These are phyloP conservation scores for Oophaga pumilio DNA, from an alignment of 2,113 vertebrate genomes.

Conservation along the genomic window DNA sequence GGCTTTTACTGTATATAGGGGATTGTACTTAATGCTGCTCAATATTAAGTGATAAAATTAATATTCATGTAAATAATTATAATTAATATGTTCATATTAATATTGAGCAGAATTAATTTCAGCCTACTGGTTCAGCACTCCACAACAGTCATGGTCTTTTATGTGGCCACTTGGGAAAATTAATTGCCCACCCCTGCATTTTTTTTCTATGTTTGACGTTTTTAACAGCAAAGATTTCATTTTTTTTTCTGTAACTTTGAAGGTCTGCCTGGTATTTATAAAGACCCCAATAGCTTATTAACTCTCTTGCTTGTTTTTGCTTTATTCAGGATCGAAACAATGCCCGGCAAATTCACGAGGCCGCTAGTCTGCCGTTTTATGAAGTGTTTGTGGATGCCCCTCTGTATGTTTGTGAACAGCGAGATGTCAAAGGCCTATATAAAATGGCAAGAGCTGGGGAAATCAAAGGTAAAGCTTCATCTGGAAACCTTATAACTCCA, in stretches of 20 bases:
- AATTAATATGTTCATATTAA: too few species aligned
- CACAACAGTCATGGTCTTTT: too few species aligned
- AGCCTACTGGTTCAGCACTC: too few species aligned
- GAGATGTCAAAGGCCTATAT: constrained; percentile 96
- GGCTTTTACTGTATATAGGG: too few species aligned
- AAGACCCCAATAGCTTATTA: not conserved
- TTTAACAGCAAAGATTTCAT: not conserved
- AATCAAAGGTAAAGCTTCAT: constrained; percentile 83
- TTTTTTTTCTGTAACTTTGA: constrained; percentile 5
- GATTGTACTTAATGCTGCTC: too few species aligned
- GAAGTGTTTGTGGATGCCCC: constrained; percentile 98
- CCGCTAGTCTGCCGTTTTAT: constrained; percentile 92
- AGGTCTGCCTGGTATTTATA: not conserved
- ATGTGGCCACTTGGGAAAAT: too few species aligned
- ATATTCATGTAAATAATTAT: too few species aligned
- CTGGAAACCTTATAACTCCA: constrained; percentile 37
- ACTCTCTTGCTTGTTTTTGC: constrained; percentile 34
- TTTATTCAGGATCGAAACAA: constrained; percentile 88
- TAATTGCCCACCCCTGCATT: too few species aligned
- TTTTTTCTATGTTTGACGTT: not conserved
- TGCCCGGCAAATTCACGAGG: constrained; percentile 91
- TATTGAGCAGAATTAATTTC: too few species aligned
- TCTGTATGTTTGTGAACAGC: constrained; percentile 92
- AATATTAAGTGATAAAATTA: too few species aligned
- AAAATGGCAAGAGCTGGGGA: constrained; percentile 96